phyloP scores from a whole-genome alignment of 2,888 invertebrate genomes.

The Drosophila siamana region DNA sequence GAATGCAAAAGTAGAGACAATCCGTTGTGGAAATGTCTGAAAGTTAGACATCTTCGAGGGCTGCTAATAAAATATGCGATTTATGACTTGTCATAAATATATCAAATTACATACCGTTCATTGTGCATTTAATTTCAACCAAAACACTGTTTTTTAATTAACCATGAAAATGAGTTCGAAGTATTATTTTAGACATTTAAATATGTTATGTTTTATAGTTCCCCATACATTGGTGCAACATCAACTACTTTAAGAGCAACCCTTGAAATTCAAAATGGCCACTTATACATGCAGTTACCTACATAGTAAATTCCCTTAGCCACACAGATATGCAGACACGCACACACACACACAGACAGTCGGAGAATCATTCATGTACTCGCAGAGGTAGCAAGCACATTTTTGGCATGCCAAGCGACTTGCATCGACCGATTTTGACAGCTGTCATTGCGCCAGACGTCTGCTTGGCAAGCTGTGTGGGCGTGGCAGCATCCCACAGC shows the following conservation, averaged over 20 bases:
- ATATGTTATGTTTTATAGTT: too few species aligned
- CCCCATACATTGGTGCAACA: not conserved
- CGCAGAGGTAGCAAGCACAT: slow-evolving; percentile 33
- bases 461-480: slow-evolving; percentile 22
- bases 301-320: slow-evolving; percentile 33
- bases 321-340: slow-evolving; percentile 23
- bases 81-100: too few species aligned
- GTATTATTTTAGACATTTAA: too few species aligned
- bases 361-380: slow-evolving; percentile 12
- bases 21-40: slow-evolving; percentile 19
- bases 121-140: too few species aligned
- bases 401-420: slow-evolving; percentile 62
- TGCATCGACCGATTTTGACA: slow-evolving; percentile 72
- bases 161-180: too few species aligned
- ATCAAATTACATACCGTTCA: too few species aligned
- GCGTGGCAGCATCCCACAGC: slow-evolving; percentile 10
- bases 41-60: slow-evolving; percentile 13
- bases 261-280: slow-evolving; percentile 37
- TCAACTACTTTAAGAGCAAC: slow-evolving; percentile 2
- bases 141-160: too few species aligned
- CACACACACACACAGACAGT: slow-evolving; percentile 7
- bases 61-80: not conserved
- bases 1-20: slow-evolving; percentile 62
- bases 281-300: slow-evolving; percentile 70
- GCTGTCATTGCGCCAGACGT: slow-evolving; percentile 70